Conservation (phyloP, 2,113 vertebrate genomes). For the Melozone crissalis region DNA sequence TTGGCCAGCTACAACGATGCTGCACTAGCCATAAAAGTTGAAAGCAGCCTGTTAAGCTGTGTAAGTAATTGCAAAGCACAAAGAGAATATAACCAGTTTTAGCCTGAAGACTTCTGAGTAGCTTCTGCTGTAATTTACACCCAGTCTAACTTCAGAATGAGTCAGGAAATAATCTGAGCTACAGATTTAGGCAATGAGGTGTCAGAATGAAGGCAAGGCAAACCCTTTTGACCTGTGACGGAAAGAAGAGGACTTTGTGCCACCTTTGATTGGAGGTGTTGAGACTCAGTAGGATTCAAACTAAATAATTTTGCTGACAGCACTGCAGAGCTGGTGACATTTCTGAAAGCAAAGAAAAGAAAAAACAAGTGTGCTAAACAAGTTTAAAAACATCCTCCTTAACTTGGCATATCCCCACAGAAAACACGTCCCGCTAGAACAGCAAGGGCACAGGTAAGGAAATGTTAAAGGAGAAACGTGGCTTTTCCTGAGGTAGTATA, state of each 20-base stretch:
- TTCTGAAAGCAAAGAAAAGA: conserved; percentile 17
- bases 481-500: background rate
- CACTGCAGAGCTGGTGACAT: background rate
- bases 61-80: background rate
- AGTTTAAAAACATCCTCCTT: background rate
- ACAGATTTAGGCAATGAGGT: background rate
- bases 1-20: background rate
- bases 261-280: background rate
- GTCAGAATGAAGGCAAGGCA: conserved; percentile 3
- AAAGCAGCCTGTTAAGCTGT: background rate
- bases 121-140: conserved; percentile 22
- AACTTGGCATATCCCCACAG: background rate
- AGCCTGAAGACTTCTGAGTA: background rate
- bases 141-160: background rate
- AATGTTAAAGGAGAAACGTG: background rate
- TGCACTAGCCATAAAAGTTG: background rate
- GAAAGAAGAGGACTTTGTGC: background rate
- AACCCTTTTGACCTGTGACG: background rate
- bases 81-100: background rate
- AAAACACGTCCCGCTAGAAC: background rate
- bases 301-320: background rate
- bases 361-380: background rate
- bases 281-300: background rate
- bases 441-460: background rate
- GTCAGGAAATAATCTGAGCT: conserved; percentile 11